Base-by-base conservation (phyloP, 1,140 invertebrate genomes). In the Heliconius eleuchia region DNA sequence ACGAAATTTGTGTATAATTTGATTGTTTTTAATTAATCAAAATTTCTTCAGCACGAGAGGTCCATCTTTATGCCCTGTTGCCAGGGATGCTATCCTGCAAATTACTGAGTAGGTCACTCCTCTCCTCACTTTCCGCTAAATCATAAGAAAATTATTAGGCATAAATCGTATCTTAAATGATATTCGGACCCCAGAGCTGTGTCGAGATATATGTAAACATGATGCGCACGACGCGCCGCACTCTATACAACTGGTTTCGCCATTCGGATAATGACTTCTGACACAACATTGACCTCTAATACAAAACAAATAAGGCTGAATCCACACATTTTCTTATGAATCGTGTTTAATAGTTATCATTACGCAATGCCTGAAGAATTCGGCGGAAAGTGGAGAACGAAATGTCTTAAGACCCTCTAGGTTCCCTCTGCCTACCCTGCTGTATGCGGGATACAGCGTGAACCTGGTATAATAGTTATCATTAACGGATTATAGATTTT, bases 251-350 rank as follows among this genome's bases (percentile, higher is more conserved):
- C 82, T 42, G 75, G 80, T 83, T 83, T 77, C 50, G 27, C 73
- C 70, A 70, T 23, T 77, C 77, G 79, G 77, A 73, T 81, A 79
- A 83, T 81, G 82, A 81, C 82, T 79, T 83, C 39, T 81, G 80
- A 83, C 82, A 81, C 75, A 74, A 55, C 77, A 79, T 83, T 81
- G 77, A 83, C 82, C 82, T 79, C 74, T 77, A 71, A 72, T 66
- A 71, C 30, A 76, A 77, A 79, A 79, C 52, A 78, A 74, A 78
- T 46, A 46, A 77, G 66, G 75, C 75, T 77, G 18, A 34, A 71
- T 52, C 9, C 42, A 71, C 42, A 77, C 66, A 71, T 23, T 57
- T 57, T 9, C 7, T 23, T 57, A 3, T 57, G n/a, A n/a, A 57
- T n/a, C 23, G 19, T 7, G 18, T 7, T n/a, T 57, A 3, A 6